Evolutionary conservation across 2,113 vertebrate species (phyloP).

Genomic region (Corvus moneduloides): DNA sequence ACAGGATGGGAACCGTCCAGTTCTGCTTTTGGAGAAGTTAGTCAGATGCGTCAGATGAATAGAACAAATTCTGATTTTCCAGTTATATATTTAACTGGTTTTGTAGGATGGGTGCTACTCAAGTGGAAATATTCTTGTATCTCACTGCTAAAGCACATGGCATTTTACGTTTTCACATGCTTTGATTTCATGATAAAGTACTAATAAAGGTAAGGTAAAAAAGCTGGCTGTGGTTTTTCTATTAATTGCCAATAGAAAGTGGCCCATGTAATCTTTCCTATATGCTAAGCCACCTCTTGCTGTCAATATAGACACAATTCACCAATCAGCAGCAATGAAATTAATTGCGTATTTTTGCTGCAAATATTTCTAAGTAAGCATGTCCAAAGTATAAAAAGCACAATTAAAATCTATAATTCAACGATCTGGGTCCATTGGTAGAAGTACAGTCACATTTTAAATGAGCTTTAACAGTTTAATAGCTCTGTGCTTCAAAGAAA

Average conservation of each 20-base stretch:
- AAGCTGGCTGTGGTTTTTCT: background rate
- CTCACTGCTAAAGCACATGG: background rate
- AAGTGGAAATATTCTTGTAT: background rate
- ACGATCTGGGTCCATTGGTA: background rate
- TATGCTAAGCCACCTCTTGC: background rate
- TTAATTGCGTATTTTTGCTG: slow-evolving; percentile 7
- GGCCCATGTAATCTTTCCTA: background rate
- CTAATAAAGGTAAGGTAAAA: background rate
- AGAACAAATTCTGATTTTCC: background rate
- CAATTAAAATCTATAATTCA: slow-evolving; percentile 53
- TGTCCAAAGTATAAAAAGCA: slow-evolving; percentile 16
- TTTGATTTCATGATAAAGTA: background rate
- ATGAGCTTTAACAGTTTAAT: slow-evolving; percentile 49
- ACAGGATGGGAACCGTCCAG: background rate
- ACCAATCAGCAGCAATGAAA: background rate
- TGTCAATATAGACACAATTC: background rate
- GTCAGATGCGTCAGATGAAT: background rate
- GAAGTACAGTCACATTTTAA: slow-evolving; percentile 28
- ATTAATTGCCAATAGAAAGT: background rate
- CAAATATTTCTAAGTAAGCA: slow-evolving; percentile 27
- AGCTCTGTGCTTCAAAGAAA: slow-evolving; percentile 45
- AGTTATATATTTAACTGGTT: background rate
- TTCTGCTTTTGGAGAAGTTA: background rate
- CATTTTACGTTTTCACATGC: background rate
- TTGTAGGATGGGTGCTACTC: background rate